Conservation (phyloP, 2,888 invertebrate species). For the Rotaria socialis region DNA sequence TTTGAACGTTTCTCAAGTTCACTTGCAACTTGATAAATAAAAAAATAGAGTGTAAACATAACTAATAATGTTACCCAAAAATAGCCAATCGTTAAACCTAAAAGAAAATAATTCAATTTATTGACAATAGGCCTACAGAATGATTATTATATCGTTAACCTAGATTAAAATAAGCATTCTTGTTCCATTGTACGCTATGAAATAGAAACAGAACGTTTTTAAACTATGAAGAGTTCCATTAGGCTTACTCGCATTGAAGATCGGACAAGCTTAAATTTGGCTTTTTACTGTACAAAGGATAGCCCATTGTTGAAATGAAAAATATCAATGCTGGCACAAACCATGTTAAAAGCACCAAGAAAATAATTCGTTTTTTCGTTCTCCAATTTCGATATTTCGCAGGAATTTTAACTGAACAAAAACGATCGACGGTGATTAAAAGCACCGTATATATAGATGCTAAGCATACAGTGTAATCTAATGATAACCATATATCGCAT, state of each 20-base stretch:
- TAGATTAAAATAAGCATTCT: constrained; percentile 24
- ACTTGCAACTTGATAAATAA: constrained; percentile 89
- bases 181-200: constrained; percentile 36
- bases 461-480: constrained; percentile 96
- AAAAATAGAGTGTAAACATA: constrained; percentile 87
- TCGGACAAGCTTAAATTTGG: not conserved
- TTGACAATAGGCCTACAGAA: too few relatives aligned
- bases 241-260: constrained; percentile 18
- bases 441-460: constrained; percentile 98
- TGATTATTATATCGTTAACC: not conserved
- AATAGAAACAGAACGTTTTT: not conserved
- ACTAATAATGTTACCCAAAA: constrained; percentile 95
- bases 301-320: constrained; percentile 95
- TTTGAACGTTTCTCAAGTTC: constrained; percentile 75
- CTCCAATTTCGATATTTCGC: constrained; percentile 94
- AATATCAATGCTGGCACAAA: constrained; percentile 72
- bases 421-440: constrained; percentile 93
- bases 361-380: constrained; percentile 76
- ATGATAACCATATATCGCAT: constrained; percentile 95
- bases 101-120: not conserved
- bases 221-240: not conserved
- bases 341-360: constrained; percentile 45
- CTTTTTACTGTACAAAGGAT: constrained; percentile 35
- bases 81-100: constrained; percentile 78
- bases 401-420: constrained; percentile 96